Base-by-base conservation (phyloP, 1,140 invertebrate genomes). In the Aphidius ervi region DNA sequence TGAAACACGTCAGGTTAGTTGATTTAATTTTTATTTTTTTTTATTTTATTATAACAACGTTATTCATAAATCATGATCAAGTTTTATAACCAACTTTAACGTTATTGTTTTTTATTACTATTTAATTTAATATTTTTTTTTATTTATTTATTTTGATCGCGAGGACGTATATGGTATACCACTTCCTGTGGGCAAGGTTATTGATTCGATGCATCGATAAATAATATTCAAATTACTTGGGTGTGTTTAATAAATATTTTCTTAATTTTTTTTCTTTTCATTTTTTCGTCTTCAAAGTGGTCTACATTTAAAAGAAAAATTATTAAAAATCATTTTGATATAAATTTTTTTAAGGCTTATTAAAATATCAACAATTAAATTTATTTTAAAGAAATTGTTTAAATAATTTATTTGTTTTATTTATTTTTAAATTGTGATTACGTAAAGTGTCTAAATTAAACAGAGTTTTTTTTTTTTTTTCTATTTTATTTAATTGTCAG, bases 1-100 rank as follows among this genome's bases (percentile, higher is more conserved):
- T 59, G 74, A 79, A 43, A 73, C 71, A 61, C 72, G 77, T 43
- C 72, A 76, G 75, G 78, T 80, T 64, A 65, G 63, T 23, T 5
- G 20, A 23, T 42, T 9, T 5, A 16, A 40, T n/a, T 53, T 53
- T 20, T 55, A 5, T 46, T 37, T 7, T 5, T 40, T 54, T 7
- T 9, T 10, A 23, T n/a, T 6, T 47, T 7, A 16, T 5, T 39
- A 43, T 39, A n/a, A 43, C 43, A 37, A 47, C 43, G 31, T 52
- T 43, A 46, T 45, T 54, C 7, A 54, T 46, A 43, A 9, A 20
- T 56, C 42, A 10, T 7, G n/a, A 54, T 6, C 6, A 43, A 9
- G 42, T 43, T 9, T 9, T 9, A 43, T 6, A 43, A 43, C 6
- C 6, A 43, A 7, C 9, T 43, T 43, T 1, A 9, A 37, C 0